phyloP scores from a whole-genome alignment of 2,797 vertebrate species.

The Sparidentex hasta region DNA sequence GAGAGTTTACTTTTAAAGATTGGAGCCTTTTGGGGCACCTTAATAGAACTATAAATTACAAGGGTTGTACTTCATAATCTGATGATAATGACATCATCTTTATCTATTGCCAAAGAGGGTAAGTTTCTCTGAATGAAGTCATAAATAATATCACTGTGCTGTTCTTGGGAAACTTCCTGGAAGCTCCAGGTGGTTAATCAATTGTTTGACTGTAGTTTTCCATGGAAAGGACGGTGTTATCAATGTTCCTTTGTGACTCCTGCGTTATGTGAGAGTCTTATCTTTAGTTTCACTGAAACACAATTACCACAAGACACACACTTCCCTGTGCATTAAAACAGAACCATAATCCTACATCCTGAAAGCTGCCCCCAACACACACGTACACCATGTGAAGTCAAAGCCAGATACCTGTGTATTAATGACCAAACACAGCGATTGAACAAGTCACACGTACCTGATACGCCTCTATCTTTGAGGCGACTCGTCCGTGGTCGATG shows the following conservation, averaged over 20 bases:
- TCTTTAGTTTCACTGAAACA: neutral
- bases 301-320: neutral
- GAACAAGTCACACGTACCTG: slow-evolving; percentile 85
- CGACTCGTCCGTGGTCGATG: slow-evolving; percentile 93
- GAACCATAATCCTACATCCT: neutral
- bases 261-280: neutral
- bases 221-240: neutral
- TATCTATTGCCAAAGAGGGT: neutral
- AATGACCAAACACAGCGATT: neutral
- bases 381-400: neutral
- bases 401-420: neutral
- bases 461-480: slow-evolving; percentile 91
- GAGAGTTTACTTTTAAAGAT: too few species aligned
- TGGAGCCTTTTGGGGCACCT: neutral
- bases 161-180: neutral
- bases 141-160: neutral
- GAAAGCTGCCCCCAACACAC: neutral
- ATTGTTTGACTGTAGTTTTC: neutral
- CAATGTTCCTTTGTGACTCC: neutral
- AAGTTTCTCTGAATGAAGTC: neutral
- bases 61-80: neutral
- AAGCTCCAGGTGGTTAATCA: neutral
- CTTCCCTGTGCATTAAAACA: neutral
- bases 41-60: neutral
- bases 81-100: neutral